Evolutionary conservation across 1,140 invertebrate genomes (phyloP), one percentile per base, ranked within the genome.

Genomic region (Drosophila hydei): DNA sequence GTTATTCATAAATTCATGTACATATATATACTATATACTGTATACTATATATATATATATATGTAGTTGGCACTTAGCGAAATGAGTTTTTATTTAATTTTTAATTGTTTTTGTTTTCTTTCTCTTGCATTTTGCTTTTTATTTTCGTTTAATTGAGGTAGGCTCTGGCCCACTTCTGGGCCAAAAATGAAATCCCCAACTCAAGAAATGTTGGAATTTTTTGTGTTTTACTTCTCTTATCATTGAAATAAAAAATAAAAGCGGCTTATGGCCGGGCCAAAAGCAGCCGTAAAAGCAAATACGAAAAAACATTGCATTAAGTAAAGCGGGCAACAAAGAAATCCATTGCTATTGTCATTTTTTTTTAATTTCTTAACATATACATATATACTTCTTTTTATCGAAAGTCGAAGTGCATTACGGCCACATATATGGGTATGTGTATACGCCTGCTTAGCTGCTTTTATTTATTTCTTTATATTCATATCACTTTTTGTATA

Each of bases 71-170:
- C 45, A 25, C 12, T 25, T 48, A 4, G 12, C 18, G n/a, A 14
- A 50, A 30, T 30, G 23, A 25, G 45, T 21, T 48, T 47, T 47
- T 23, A 0, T 12, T 18, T n/a, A 8, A n/a, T 8, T 12, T 25
- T 47, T 33, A 30, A 42, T 45, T 40, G 42, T 18, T 12, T 21
- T 56, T 50, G 14, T 12, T 38, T 50, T 50, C 21, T 48, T 21
- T 5, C 2, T 14, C 6, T n/a, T 48, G 45, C 21, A 47, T 23
- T 47, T 47, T 47, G 9, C 14, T 42, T 18, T 51, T 19, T 18
- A 43, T 77, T 47, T 19, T 7, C 9, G 42, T 48, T 75, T 72
- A 76, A 83, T 84, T 84, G 80, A 85, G 80, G 80, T 84, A 84
- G 80, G 80, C 79, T 80, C 60, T 69, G 54, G 5, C 64, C 64